These are phyloP conservation scores for Nysson spinosus DNA, from an alignment of 2,888 invertebrate genomes.

Conservation along the genomic window DNA sequence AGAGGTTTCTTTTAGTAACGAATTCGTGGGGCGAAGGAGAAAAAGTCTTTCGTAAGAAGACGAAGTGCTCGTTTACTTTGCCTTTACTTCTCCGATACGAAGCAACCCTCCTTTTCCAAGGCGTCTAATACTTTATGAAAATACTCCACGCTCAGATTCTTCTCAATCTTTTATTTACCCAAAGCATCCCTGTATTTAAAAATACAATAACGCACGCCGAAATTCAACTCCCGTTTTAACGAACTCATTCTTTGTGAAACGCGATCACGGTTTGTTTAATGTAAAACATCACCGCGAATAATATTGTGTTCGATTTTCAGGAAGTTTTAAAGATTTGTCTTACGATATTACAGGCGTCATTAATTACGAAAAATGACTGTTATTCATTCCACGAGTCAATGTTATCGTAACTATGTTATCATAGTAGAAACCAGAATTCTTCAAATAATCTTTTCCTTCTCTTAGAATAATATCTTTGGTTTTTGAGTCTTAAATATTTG, in stretches of 20 bases:
- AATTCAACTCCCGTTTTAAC: too few species aligned
- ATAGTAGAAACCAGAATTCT: neutral
- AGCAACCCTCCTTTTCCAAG: neutral
- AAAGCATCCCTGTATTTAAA: too few species aligned
- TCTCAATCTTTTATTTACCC: slow-evolving; percentile 1
- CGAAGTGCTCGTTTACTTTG: slow-evolving; percentile 6
- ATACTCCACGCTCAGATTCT: neutral
- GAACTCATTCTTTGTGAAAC: too few species aligned
- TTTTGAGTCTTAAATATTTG: neutral
- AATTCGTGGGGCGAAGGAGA: neutral
- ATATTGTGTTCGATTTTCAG: too few species aligned
- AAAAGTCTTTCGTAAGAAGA: neutral
- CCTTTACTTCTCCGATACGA: neutral
- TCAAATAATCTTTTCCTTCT: neutral
- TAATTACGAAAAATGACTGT: neutral
- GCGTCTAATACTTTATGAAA: slow-evolving; percentile 4
- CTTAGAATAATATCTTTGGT: neutral
- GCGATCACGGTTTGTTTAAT: too few species aligned
- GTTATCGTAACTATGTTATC: neutral
- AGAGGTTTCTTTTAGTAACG: neutral
- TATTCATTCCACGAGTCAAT: neutral
- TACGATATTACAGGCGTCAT: neutral
- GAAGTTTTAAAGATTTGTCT: too few species aligned
- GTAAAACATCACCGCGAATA: too few species aligned
- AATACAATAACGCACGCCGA: too few species aligned